Evolutionary conservation across 2,797 vertebrate genomes (phyloP).

Genomic region (Heterohyrax brucei): DNA sequence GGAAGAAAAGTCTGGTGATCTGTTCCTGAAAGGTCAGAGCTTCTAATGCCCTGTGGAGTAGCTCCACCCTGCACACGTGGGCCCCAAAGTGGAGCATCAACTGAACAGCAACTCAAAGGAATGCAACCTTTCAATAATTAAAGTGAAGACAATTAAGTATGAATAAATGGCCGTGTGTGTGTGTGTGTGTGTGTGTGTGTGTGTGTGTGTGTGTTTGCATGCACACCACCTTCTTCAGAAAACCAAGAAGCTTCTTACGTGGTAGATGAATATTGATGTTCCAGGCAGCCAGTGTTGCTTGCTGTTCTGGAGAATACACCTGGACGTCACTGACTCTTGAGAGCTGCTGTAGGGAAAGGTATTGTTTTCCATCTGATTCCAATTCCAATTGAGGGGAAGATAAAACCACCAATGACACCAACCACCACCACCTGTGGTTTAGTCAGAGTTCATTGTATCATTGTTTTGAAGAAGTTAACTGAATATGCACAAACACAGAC

Average conservation of each 20-base stretch:
- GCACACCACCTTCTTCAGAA: background rate
- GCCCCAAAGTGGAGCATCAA: background rate
- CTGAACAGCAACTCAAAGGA: background rate
- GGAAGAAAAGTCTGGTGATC: background rate
- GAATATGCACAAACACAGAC: background rate
- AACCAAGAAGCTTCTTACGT: background rate
- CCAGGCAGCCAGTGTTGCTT: background rate
- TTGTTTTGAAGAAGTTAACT: background rate
- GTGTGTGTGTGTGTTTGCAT: rapidly evolving
- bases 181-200: rapidly evolving
- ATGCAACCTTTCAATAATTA: background rate
- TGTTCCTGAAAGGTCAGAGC: background rate
- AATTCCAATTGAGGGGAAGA: conserved; percentile 8
- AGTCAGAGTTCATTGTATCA: background rate
- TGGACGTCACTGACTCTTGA: background rate
- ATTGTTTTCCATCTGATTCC: conserved; percentile 5
- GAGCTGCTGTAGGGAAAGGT: background rate
- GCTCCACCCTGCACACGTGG: background rate
- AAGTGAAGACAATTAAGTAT: conserved; percentile 7
- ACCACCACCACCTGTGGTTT: background rate
- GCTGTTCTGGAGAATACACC: background rate
- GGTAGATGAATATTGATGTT: background rate
- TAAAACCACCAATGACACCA: background rate
- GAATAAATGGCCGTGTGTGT: background rate
- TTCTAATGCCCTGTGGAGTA: background rate